Percentiles rank a stretch among this genome's conserved stretches.
Evolutionary conservation across 2,797 vertebrate genomes (phyloP).

Genomic region (Lateolabrax maculatus): DNA sequence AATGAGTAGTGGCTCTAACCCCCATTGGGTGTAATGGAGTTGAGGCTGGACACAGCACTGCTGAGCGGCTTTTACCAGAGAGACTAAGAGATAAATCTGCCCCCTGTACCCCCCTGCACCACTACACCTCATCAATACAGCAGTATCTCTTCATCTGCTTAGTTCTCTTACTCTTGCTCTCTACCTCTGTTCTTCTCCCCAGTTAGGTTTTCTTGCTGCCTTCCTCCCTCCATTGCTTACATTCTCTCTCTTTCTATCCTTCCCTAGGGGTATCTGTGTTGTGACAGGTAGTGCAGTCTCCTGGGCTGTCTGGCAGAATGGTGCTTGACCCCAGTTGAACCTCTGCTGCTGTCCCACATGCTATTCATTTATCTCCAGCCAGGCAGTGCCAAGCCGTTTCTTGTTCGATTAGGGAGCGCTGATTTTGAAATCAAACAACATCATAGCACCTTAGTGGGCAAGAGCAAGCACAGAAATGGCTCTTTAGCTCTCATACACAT

Average conservation of each 20-base stretch:
- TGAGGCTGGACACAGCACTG: constrained; percentile 5
- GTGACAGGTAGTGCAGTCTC: constrained; percentile 61
- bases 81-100: constrained; percentile 28
- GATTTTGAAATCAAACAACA: constrained; percentile 68
- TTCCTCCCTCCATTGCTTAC: constrained; percentile 8
- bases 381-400: constrained; percentile 34
- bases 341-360: constrained; percentile 65
- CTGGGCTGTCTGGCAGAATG: constrained; percentile 52
- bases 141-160: constrained; percentile 4
- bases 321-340: constrained; percentile 73
- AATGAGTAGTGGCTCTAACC: constrained; percentile 28
- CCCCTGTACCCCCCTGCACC: neutral
- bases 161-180: neutral
- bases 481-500: neutral
- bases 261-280: constrained; percentile 50
- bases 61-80: constrained; percentile 32
- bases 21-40: constrained; percentile 21
- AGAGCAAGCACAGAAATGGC: neutral
- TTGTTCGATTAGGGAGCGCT: constrained; percentile 54
- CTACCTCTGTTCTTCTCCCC: constrained; percentile 14
- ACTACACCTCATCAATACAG: constrained; percentile 30
- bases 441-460: constrained; percentile 26
- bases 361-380: constrained; percentile 78
- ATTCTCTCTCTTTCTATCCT: constrained; percentile 20
- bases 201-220: neutral